phyloP scores from a whole-genome alignment of 2,888 invertebrate species.

The Adelphocoris suturalis region DNA sequence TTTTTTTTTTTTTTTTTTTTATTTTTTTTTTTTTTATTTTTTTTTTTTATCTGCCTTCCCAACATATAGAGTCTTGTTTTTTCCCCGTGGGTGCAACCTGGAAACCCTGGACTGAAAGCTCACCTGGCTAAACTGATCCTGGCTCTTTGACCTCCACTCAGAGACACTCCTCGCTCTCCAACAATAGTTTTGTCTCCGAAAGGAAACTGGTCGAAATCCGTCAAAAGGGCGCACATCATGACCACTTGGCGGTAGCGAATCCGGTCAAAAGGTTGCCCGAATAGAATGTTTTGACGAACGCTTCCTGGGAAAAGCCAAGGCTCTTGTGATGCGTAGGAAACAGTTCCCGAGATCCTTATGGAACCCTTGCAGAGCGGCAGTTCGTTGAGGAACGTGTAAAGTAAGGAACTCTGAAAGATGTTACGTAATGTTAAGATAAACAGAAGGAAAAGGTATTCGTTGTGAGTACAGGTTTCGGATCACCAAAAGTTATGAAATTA shows the following conservation, averaged over 20 bases:
- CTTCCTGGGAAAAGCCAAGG: constrained; percentile 92
- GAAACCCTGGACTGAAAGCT: no score
- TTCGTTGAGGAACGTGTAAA: constrained; percentile 89
- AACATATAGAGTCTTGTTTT: no score
- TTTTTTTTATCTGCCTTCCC: no score
- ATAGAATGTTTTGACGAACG: constrained; percentile 94
- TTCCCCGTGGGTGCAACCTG: no score
- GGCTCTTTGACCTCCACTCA: constrained; percentile 93
- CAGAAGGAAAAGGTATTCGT: no score
- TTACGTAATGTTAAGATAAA: not conserved
- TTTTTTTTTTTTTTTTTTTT: no score
- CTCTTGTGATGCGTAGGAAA: constrained; percentile 91
- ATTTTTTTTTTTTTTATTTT: no score
- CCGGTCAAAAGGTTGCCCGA: constrained; percentile 88
- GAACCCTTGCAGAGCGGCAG: constrained; percentile 84
- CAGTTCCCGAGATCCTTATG: constrained; percentile 84
- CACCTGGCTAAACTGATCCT: constrained; percentile 81
- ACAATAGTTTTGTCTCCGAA: constrained; percentile 91
- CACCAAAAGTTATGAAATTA: no score
- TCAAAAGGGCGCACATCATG: constrained; percentile 85
- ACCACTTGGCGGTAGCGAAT: constrained; percentile 84
- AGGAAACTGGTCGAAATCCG: constrained; percentile 87
- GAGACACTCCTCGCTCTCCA: constrained; percentile 90
- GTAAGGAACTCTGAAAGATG: constrained; percentile 82
- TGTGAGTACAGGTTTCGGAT: no score